Percentiles rank a stretch among this genome's conserved stretches.
Evolutionary conservation across 2,888 invertebrate species (phyloP).

Genomic region (Harpalus rufipes): DNA sequence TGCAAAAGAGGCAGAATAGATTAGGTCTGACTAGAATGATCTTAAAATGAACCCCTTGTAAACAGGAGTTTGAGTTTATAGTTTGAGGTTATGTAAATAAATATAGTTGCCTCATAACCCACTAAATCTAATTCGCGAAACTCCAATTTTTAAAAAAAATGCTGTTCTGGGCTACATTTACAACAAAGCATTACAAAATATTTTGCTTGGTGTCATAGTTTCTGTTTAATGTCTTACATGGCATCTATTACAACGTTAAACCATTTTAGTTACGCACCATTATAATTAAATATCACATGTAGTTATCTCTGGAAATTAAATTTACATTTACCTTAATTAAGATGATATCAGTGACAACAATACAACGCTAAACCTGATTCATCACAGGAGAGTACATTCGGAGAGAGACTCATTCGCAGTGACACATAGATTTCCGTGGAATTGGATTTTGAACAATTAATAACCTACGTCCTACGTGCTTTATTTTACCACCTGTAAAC

Average conservation of each 20-base stretch:
- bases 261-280: constrained; percentile 10
- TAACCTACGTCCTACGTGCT: not conserved
- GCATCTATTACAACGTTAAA: constrained; percentile 16
- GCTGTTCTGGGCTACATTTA: too few relatives aligned
- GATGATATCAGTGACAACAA: constrained; percentile 36
- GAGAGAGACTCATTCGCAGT: not conserved
- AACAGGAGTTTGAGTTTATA: too few relatives aligned
- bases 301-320: constrained; percentile 44
- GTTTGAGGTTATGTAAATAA: too few relatives aligned
- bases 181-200: too few relatives aligned
- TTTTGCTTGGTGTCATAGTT: not conserved
- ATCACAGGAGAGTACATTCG: not conserved
- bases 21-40: too few relatives aligned
- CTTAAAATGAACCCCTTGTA: too few relatives aligned
- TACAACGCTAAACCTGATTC: constrained; percentile 19
- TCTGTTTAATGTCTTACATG: not conserved
- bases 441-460: constrained; percentile 11
- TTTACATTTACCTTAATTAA: constrained; percentile 51
- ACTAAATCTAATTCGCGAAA: too few relatives aligned
- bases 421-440: constrained; percentile 14
- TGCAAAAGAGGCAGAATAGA: too few relatives aligned
- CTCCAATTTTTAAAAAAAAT: too few relatives aligned
- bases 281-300: constrained; percentile 35
- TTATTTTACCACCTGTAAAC: constrained; percentile 1
- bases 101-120: too few relatives aligned